phyloP scores from a whole-genome alignment of 1,140 invertebrate species.

The Drosophila tristis region DNA sequence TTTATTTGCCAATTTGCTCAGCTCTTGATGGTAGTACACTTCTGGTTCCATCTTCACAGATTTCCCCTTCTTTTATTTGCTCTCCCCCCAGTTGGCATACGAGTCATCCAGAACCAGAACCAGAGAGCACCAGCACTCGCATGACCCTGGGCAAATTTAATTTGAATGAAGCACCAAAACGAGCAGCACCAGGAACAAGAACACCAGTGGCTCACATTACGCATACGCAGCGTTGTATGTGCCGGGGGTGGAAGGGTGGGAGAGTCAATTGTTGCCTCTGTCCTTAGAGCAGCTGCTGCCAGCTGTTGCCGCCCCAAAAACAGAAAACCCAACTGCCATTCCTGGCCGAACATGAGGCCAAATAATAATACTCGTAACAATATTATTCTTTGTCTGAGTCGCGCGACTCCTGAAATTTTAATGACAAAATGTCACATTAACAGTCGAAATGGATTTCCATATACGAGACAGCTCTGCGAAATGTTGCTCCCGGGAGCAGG shows the following conservation, averaged over 20 bases:
- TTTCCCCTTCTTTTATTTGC: slow-evolving; percentile 1
- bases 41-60: slow-evolving; percentile 4
- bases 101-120: not conserved
- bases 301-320: slow-evolving; percentile 54
- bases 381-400: slow-evolving; percentile 66
- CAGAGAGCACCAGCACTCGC: slow-evolving; percentile 23
- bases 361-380: slow-evolving; percentile 65
- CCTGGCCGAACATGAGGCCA: slow-evolving; percentile 21
- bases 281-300: slow-evolving; percentile 55
- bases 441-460: slow-evolving; percentile 64
- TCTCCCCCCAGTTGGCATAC: slow-evolving; percentile 17
- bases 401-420: slow-evolving; percentile 68
- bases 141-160: slow-evolving; percentile 70
- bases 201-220: slow-evolving; percentile 46
- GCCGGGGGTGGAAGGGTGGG: not conserved
- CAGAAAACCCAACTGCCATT: slow-evolving; percentile 30
- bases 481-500: slow-evolving; percentile 12
- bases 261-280: slow-evolving; percentile 12
- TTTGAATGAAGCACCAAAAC: slow-evolving; percentile 55
- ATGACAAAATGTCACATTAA: slow-evolving; percentile 76
- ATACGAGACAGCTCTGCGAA: slow-evolving; percentile 25
- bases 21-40: slow-evolving; percentile 39
- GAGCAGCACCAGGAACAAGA: not conserved
- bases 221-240: slow-evolving; percentile 56
- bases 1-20: slow-evolving; percentile 70